phyloP scores from a whole-genome alignment of 2,888 invertebrate species.

The Caenorhabditis afra region DNA sequence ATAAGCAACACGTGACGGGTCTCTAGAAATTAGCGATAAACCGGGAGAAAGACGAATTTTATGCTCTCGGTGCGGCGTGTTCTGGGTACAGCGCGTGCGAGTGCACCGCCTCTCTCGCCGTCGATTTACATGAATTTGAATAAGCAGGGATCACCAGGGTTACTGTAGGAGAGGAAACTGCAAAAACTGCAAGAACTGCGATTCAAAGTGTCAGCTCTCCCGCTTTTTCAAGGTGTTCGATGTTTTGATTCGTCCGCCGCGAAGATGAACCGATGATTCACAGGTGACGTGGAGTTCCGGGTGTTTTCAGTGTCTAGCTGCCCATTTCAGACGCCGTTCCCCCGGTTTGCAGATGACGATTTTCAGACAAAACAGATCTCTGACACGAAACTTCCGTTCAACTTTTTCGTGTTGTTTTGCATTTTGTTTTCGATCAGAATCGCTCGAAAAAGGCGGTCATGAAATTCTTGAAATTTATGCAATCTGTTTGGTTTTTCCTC shows the following conservation, averaged over 20 bases:
- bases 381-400: too few species aligned
- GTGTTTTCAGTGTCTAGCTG: too few species aligned
- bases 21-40: slow-evolving; percentile 19
- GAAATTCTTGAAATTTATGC: slow-evolving; percentile 18
- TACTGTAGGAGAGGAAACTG: background rate
- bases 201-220: background rate
- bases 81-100: slow-evolving; percentile 41
- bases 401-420: background rate
- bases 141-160: slow-evolving; percentile 23
- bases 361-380: too few species aligned
- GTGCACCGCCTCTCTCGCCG: slow-evolving; percentile 20
- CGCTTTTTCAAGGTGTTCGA: background rate
- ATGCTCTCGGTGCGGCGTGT: slow-evolving; percentile 52
- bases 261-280: too few species aligned
- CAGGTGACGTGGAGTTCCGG: too few species aligned
- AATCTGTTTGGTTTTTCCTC: slow-evolving; percentile 29
- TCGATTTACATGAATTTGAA: slow-evolving; percentile 47
- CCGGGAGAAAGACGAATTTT: slow-evolving; percentile 23
- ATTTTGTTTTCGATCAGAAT: slow-evolving; percentile 1
- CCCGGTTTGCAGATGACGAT: too few species aligned
- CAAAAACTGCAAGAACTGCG: background rate
- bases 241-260: too few species aligned
- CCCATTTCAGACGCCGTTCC: too few species aligned
- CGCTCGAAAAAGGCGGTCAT: background rate
- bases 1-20: slow-evolving; percentile 46